Percentiles rank a stretch among this genome's conserved stretches.
Conservation (phyloP, 2,888 invertebrate species). For the Meteorus cinctellus region DNA sequence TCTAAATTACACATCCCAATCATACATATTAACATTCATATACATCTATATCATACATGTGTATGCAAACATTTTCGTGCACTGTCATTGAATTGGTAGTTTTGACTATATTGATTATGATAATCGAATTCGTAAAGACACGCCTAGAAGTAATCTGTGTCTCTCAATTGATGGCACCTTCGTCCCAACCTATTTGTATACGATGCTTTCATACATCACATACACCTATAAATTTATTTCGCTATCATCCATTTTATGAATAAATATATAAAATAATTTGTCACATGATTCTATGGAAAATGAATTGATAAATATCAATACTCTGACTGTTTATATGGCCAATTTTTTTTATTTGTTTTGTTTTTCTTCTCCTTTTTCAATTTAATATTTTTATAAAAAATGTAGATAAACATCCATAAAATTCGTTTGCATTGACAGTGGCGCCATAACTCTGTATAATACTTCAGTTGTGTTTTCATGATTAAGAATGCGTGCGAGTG, state of each 20-base stretch:
- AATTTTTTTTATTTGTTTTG: no score
- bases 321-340: no score
- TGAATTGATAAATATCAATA: no score
- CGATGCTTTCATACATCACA: neutral
- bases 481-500: neutral
- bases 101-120: constrained; percentile 64
- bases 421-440: neutral
- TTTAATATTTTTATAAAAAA: no score
- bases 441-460: neutral
- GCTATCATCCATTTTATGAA: neutral
- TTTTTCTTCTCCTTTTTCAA: no score
- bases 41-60: constrained; percentile 16
- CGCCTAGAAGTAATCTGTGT: constrained; percentile 61
- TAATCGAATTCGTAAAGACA: constrained; percentile 60
- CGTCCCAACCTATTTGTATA: neutral
- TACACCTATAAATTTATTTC: neutral
- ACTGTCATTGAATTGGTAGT: constrained; percentile 47
- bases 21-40: constrained; percentile 21
- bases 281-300: no score
- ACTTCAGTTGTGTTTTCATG: neutral
- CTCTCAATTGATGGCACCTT: neutral
- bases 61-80: constrained; percentile 41
- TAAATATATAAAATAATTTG: neutral
- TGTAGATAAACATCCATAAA: no score
- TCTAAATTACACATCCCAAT: neutral